These are phyloP conservation scores for Gallinago undulata DNA, from an alignment of 2,113 vertebrate species.

Conservation along the genomic window DNA sequence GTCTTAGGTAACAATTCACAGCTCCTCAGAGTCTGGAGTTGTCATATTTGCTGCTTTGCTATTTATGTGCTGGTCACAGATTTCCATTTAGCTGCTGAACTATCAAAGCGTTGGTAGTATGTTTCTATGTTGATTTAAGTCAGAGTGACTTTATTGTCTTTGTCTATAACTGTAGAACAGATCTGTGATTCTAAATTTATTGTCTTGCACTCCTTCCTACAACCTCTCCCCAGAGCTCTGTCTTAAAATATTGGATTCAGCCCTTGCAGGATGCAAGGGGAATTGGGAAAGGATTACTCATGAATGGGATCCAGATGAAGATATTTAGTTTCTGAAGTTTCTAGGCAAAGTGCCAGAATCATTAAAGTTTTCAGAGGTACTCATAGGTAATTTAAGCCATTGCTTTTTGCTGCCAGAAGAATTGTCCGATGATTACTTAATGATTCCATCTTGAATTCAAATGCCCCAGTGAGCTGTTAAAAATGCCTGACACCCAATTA, in stretches of 20 bases:
- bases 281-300: neutral
- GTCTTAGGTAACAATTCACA: neutral
- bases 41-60: neutral
- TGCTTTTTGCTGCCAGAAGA: neutral
- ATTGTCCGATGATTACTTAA: neutral
- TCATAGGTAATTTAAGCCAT: neutral
- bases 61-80: neutral
- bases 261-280: neutral
- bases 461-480: neutral
- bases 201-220: neutral
- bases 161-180: neutral
- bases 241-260: neutral
- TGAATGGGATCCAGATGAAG: neutral
- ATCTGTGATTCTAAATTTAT: neutral
- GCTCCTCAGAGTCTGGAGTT: neutral
- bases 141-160: neutral
- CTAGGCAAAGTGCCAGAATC: conserved; percentile 15
- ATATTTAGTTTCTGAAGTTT: neutral
- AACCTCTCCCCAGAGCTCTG: neutral
- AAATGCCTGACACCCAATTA: neutral
- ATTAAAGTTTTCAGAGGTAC: neutral
- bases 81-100: neutral
- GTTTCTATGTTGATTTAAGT: neutral
- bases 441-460: neutral
- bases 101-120: neutral